phyloP scores from a whole-genome alignment of 2,113 vertebrate species.

The Geococcyx californianus region DNA sequence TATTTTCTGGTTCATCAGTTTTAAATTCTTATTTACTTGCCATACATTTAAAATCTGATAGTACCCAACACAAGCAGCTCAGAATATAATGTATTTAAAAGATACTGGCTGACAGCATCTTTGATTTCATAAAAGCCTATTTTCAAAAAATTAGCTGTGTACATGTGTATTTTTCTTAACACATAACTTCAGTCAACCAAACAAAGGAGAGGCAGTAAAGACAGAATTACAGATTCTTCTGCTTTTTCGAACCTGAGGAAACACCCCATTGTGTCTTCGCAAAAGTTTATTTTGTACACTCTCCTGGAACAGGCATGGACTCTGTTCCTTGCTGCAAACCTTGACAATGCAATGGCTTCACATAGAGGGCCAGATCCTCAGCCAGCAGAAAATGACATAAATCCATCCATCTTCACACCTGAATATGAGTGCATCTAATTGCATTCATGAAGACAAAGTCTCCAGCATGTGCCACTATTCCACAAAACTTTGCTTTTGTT shows the following conservation, averaged over 20 bases:
- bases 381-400: neutral
- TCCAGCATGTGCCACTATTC: neutral
- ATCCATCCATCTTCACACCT: neutral
- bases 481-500: neutral
- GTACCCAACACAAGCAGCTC: neutral
- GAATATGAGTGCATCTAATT: neutral
- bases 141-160: neutral
- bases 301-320: neutral
- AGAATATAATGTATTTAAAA: neutral
- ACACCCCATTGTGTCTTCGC: neutral
- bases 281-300: neutral
- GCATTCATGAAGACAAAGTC: neutral
- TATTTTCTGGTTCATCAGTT: constrained; percentile 31
- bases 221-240: neutral
- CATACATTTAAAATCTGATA: neutral
- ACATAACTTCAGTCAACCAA: neutral
- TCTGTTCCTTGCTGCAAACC: neutral
- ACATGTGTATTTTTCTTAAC: rapidly evolving
- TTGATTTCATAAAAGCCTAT: neutral
- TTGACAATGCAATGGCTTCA: neutral
- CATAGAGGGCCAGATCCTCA: neutral
- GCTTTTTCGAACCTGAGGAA: neutral
- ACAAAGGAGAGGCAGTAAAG: neutral
- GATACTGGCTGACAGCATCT: neutral
- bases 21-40: constrained; percentile 16